Evolutionary conservation across 23 tunicate genomes (phyloP).

Genomic region (Phallusia fumigata): DNA sequence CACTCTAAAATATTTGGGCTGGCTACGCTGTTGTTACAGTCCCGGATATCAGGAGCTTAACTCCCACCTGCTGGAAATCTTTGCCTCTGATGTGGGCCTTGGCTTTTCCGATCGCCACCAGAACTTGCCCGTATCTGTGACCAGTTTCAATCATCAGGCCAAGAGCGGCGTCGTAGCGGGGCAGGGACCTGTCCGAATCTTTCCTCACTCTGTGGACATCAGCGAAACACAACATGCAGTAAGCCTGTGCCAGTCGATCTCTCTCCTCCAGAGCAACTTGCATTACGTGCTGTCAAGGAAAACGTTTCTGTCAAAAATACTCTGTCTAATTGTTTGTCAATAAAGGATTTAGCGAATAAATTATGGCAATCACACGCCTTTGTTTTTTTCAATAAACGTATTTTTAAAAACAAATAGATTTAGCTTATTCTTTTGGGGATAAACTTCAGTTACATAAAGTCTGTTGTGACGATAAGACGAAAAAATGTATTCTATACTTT

Average conservation of each 20-base stretch:
- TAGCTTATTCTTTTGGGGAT: no score
- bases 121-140: constrained; percentile 62
- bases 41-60: no score
- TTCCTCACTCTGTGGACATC: constrained; percentile 78
- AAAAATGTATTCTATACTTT: background rate
- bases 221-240: constrained; percentile 85
- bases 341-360: no score
- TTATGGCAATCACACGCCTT: no score
- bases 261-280: constrained; percentile 50
- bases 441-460: no score
- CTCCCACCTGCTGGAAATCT: constrained; percentile 36
- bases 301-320: background rate
- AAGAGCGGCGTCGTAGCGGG: constrained; percentile 70
- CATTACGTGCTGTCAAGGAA: constrained; percentile 61
- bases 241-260: constrained; percentile 77
- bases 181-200: constrained; percentile 68
- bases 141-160: constrained; percentile 72
- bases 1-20: no score
- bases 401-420: no score
- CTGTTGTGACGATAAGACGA: background rate
- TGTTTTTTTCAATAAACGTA: no score
- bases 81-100: constrained; percentile 45
- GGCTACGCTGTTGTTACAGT: no score
- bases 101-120: constrained; percentile 69
- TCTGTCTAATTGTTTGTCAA: no score